Evolutionary conservation across 1,140 invertebrate genomes (phyloP).

Genomic region (Heliconius congener): DNA sequence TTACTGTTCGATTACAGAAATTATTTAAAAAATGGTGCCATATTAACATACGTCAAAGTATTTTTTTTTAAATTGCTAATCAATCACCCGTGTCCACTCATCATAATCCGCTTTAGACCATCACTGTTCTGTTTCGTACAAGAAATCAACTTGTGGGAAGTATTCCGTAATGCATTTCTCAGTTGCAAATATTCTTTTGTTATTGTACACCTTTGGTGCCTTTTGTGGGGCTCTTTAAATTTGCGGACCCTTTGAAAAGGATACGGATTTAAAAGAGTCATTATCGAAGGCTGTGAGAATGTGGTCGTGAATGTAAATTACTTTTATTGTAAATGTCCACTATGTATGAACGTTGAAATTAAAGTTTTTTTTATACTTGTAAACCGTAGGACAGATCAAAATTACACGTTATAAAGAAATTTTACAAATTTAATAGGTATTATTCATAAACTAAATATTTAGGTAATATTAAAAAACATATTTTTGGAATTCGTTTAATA

Average conservation of each 20-base stretch:
- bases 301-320: conserved; percentile 24
- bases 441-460: too few species aligned
- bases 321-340: conserved; percentile 2
- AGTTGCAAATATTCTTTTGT: conserved; percentile 60
- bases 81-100: conserved; percentile 27
- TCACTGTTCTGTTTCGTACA: conserved; percentile 21
- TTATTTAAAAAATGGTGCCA: not conserved
- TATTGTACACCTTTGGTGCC: conserved; percentile 57
- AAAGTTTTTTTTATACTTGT: too few species aligned
- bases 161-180: conserved; percentile 60
- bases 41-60: not conserved
- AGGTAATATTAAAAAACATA: too few species aligned
- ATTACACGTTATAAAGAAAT: not conserved
- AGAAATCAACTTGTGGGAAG: conserved; percentile 66
- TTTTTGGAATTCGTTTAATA: too few species aligned
- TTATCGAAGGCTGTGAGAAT: conserved; percentile 30
- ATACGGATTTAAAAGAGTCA: conserved; percentile 45
- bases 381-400: too few species aligned
- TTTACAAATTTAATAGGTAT: not conserved
- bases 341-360: not conserved
- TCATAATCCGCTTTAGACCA: conserved; percentile 28
- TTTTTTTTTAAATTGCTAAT: conserved; percentile 11
- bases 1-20: not conserved
- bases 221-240: conserved; percentile 55
- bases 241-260: conserved; percentile 59